These are phyloP conservation scores for Laticauda colubrina DNA, from an alignment of 2,113 vertebrate species.

Conservation along the genomic window DNA sequence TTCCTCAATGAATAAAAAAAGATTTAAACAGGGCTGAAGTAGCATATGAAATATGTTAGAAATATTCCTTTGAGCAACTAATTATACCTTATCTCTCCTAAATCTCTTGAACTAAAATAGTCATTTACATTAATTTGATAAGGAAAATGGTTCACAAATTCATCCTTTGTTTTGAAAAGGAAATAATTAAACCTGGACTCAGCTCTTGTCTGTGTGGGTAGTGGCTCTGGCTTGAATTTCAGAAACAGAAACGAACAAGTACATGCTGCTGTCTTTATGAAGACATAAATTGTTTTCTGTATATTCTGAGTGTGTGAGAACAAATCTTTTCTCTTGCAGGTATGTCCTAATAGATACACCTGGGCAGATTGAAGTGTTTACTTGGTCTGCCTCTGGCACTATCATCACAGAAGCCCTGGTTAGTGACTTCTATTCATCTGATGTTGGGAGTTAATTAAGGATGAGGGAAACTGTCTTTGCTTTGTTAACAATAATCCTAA, in stretches of 20 bases:
- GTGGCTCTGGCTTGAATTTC: no score
- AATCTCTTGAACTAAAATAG: no score
- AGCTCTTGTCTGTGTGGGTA: no score
- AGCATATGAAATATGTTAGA: background rate
- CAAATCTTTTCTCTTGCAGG: slow-evolving; percentile 63
- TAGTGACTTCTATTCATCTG: slow-evolving; percentile 35
- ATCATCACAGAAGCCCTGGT: slow-evolving; percentile 97
- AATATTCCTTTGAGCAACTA: background rate
- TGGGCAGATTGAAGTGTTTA: slow-evolving; percentile 97
- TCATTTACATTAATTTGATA: background rate
- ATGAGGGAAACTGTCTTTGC: background rate
- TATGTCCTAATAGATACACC: slow-evolving; percentile 96
- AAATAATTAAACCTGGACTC: background rate
- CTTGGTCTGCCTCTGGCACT: slow-evolving; percentile 96
- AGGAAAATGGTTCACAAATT: background rate
- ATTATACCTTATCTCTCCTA: background rate
- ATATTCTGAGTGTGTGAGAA: background rate
- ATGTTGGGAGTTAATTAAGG: background rate
- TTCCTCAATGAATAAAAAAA: background rate
- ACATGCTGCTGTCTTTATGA: background rate
- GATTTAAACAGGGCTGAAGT: background rate
- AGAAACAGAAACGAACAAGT: background rate
- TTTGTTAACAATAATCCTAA: background rate
- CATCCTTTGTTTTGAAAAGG: background rate
- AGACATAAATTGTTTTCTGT: background rate